Base-by-base conservation (phyloP, 2,888 invertebrate species). In the Germaria angustata region DNA sequence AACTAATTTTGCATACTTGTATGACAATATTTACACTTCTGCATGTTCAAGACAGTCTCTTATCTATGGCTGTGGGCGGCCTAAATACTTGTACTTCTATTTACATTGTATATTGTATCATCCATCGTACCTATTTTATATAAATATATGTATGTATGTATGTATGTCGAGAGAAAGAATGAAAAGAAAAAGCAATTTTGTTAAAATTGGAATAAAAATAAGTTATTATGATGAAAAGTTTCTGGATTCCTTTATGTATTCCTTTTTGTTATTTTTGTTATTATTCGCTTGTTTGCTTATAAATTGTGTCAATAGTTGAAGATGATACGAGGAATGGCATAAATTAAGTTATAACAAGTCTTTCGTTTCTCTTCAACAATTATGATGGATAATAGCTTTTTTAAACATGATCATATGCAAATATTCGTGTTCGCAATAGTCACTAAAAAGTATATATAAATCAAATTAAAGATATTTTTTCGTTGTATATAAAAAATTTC, bases 1-100 rank as follows among this genome's bases (percentile, higher is more conserved):
- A 82, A 82, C 82, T 79, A 82, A 82, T 82, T 82, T 82, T 79
- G 82, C 82, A 82, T 82, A n/a, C n/a, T n/a, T n/a, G n/a, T n/a
- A 69, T 82, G 82, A 82, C 82, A 82, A 79, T 82, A 82, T 82
- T 82, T 82, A 71, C 79, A 79, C 82, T 82, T 79, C 41, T 61
- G 65, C 71, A 79, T 79, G 69, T 46, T 82, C 34, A 82, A 82
- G 82, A 82, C 69, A 71, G 71, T 57, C 59, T 77, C 75, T 82
- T 79, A 82, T 82, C 81, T 55, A 59, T 75, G 71, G 72, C 78
- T 75, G 53, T 66, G 65, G 68, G 75, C 79, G 79, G 65, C 72
- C 57, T 72, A 59, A 51, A 59, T 66, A 66, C 41, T 24, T 41
- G 20, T 36, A 55, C 24, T 8, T n/a, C 2, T 59, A 57, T 34